These are phyloP conservation scores for Rhadinocentrus ornatus DNA, from an alignment of 2,797 vertebrate species.

Conservation along the genomic window DNA sequence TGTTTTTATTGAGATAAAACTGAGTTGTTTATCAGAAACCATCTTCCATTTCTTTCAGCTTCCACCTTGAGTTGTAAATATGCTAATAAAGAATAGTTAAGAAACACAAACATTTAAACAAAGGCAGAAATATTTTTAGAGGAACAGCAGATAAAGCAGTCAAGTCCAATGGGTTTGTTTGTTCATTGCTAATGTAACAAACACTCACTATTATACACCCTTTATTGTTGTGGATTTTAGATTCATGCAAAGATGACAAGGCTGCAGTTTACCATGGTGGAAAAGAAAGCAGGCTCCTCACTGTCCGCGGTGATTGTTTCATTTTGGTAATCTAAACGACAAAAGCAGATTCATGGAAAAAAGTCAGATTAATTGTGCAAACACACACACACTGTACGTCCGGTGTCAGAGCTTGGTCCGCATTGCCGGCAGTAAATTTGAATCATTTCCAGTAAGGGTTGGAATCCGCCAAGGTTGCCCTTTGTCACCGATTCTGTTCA, in stretches of 20 bases:
- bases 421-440: too few species aligned
- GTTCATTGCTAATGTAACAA: background rate
- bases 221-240: conserved; percentile 10
- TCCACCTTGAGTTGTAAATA: conserved; percentile 6
- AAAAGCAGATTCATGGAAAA: background rate
- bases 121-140: conserved; percentile 6
- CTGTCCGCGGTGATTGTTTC: conserved; percentile 80
- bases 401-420: too few species aligned
- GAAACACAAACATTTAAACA: conserved; percentile 7
- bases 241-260: conserved; percentile 86
- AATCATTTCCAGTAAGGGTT: too few species aligned
- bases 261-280: conserved; percentile 84
- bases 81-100: conserved; percentile 22
- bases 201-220: background rate
- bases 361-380: too few species aligned
- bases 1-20: conserved; percentile 30
- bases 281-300: conserved; percentile 85
- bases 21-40: conserved; percentile 20
- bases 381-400: too few species aligned
- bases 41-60: background rate
- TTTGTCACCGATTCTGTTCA: too few species aligned
- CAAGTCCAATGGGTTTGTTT: background rate
- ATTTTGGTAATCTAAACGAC: conserved; percentile 77
- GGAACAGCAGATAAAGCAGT: background rate
- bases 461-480: too few species aligned